Percentiles rank a stretch among this genome's conserved stretches.
Evolutionary conservation across 2,797 vertebrate genomes (phyloP).

Genomic region (Oceanodroma leucorhoa): DNA sequence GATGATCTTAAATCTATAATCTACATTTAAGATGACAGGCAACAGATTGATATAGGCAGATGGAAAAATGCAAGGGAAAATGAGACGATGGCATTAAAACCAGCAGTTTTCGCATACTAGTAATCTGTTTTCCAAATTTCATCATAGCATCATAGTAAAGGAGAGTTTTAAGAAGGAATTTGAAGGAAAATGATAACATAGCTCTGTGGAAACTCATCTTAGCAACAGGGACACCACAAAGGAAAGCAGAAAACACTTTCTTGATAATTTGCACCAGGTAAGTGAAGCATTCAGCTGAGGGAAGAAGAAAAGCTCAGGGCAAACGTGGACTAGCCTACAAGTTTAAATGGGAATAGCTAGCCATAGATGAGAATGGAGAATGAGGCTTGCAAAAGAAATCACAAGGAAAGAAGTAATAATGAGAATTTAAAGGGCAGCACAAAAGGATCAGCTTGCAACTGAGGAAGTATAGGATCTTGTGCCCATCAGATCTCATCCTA

Average conservation of each 20-base stretch:
- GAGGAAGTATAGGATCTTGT: not conserved
- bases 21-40: not conserved
- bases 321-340: not conserved
- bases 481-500: not conserved
- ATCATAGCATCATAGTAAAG: not conserved
- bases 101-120: not conserved
- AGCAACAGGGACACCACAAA: not conserved
- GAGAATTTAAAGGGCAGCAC: not conserved
- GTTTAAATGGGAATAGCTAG: not conserved
- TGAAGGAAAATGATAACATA: not conserved
- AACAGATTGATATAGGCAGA: not conserved
- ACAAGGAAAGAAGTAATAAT: not conserved
- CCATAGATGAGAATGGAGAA: not conserved
- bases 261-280: not conserved
- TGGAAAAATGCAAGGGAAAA: not conserved
- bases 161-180: not conserved
- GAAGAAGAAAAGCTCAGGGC: not conserved
- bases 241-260: not conserved
- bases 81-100: not conserved
- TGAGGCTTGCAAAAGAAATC: not conserved
- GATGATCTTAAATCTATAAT: not conserved
- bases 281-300: not conserved
- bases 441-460: not conserved
- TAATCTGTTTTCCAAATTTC: not conserved
- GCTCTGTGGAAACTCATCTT: not conserved